Conservation (phyloP, 2,888 invertebrate species). For the Lithodes maja region DNA sequence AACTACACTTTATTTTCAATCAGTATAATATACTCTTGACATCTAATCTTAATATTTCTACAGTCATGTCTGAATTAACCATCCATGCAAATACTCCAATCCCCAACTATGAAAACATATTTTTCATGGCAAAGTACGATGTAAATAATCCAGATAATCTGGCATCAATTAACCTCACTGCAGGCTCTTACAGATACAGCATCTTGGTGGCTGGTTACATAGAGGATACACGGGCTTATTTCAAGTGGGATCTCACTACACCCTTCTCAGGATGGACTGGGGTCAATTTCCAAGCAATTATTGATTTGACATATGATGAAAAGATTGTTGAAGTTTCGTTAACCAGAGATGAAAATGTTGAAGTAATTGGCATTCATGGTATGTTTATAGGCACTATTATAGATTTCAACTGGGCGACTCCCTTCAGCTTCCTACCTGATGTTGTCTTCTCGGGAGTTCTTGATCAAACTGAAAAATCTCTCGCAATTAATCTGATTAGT, state of each 20-base stretch:
- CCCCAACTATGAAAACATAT: slow-evolving; percentile 10
- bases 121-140: slow-evolving; percentile 43
- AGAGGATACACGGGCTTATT: slow-evolving; percentile 31
- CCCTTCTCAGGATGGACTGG: slow-evolving; percentile 55
- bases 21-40: slow-evolving; percentile 44
- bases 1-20: slow-evolving; percentile 47
- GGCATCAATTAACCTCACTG: neutral
- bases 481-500: slow-evolving; percentile 62
- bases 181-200: slow-evolving; percentile 15
- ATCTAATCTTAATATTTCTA: slow-evolving; percentile 20
- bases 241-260: slow-evolving; percentile 33
- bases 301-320: slow-evolving; percentile 55
- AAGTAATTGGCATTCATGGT: slow-evolving; percentile 54
- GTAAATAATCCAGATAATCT: slow-evolving; percentile 39
- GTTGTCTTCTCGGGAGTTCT: slow-evolving; percentile 47
- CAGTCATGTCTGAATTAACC: neutral
- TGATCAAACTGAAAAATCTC: slow-evolving; percentile 59
- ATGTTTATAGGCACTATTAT: slow-evolving; percentile 55
- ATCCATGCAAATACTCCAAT: slow-evolving; percentile 46
- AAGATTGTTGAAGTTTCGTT: slow-evolving; percentile 50
- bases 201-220: slow-evolving; percentile 36
- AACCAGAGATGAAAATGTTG: slow-evolving; percentile 32
- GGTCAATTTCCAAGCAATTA: slow-evolving; percentile 31
- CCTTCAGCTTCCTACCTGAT: slow-evolving; percentile 48
- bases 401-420: slow-evolving; percentile 55